A percentile compares a stretch with the other conserved stretches of the same genome.
Conservation (phyloP, 2,113 vertebrate genomes). For the Phylloscopus trochilus region DNA sequence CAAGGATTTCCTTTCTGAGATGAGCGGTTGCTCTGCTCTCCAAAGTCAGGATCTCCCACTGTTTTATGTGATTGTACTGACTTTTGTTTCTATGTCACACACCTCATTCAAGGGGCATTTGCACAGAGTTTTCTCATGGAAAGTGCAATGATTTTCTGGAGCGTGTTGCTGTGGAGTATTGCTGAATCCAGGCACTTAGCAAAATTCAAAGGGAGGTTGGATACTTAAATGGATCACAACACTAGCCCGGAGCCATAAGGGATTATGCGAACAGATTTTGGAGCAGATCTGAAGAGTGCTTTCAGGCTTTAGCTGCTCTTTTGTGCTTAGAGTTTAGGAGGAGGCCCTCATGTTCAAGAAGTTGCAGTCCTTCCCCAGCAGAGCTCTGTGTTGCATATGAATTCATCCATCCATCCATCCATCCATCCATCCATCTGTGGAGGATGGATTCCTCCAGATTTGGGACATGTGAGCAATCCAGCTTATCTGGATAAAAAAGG, state of each 20-base stretch:
- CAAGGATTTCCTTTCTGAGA: slow-evolving; percentile 24
- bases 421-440: not conserved
- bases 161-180: accelerated
- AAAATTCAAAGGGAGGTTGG: not conserved
- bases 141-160: not conserved
- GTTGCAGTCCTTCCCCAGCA: not conserved
- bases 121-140: not conserved
- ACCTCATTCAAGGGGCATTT: slow-evolving; percentile 7
- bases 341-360: not conserved
- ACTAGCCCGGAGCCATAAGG: accelerated
- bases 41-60: slow-evolving; percentile 22
- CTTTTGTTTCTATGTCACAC: not conserved
- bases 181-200: not conserved
- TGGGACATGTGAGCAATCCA: too few relatives aligned
- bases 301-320: not conserved
- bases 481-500: too few relatives aligned
- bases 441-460: too few relatives aligned
- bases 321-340: not conserved
- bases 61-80: slow-evolving; percentile 16
- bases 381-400: not conserved
- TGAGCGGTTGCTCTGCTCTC: not conserved
- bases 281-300: not conserved
- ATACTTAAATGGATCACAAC: not conserved
- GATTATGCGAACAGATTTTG: not conserved
- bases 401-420: not conserved